Percentiles rank a stretch among this genome's conserved stretches.
phyloP scores from a whole-genome alignment of 2,113 vertebrate genomes.

The Macquaria ambigua region DNA sequence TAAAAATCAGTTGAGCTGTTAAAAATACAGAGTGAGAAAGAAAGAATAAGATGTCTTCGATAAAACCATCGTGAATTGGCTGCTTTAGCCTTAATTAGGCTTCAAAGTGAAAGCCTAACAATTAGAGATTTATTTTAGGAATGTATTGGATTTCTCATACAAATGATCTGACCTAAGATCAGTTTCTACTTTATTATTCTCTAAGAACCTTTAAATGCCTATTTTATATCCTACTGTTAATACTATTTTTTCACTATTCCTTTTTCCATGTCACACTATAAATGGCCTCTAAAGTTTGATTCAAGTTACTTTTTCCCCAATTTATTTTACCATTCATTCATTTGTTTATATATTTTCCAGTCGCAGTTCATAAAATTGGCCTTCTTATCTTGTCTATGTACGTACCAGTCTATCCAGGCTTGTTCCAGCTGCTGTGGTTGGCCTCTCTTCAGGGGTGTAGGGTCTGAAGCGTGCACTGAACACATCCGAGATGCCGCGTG shows the following conservation, averaged over 20 bases:
- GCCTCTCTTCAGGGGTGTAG: conserved; percentile 91
- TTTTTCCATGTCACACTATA: not conserved
- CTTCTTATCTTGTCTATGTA: conserved; percentile 1
- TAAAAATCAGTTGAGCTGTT: conserved; percentile 31
- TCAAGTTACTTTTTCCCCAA: not conserved
- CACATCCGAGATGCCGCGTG: conserved; percentile 91
- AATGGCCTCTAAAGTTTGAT: not conserved
- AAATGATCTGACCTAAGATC: not conserved
- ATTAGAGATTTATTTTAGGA: conserved; percentile 14
- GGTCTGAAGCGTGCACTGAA: conserved; percentile 90
- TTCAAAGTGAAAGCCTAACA: conserved; percentile 2
- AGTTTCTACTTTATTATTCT: not conserved
- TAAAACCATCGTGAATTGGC: not conserved
- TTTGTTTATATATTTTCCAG: not conserved
- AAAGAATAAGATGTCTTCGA: not conserved
- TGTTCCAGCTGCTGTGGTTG: conserved; percentile 91
- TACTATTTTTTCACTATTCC: not conserved
- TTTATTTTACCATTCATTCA: not conserved
- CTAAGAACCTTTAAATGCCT: not conserved
- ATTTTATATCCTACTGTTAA: not conserved
- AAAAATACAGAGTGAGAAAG: conserved; percentile 11
- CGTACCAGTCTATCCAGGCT: conserved; percentile 95
- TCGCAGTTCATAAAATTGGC: not conserved
- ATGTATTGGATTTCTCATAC: not conserved
- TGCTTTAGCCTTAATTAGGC: not conserved